Evolutionary conservation across 2,888 invertebrate genomes (phyloP), one percentile per base, ranked within the genome.

Genomic region (Ornithoptera priamus): DNA sequence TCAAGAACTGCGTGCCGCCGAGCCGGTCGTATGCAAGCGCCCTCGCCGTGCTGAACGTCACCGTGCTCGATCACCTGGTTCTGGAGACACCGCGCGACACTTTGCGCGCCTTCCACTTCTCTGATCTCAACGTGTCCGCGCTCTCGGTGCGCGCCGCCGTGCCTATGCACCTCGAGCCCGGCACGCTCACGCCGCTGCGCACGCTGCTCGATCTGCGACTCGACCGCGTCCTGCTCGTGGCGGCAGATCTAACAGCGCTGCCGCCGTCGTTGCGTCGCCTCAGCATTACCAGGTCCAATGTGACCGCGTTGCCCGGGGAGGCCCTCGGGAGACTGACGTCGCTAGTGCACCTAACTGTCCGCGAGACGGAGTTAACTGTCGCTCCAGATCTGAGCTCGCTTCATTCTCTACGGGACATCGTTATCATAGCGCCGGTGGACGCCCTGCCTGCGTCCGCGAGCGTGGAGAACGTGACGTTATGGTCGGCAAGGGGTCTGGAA

Each of bases 11-110:
- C 69, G 50, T 75, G 66, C 72, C 77, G 69, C 80, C 77, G 69
- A 57, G 71, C 56, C 30, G 20, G 67, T 67, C 68, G 18, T 73
- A 74, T 72, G 71, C 69, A 57, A 65, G 42, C 68, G 71, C 73
- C 36, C 74, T 74, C 36, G 61, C 20, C 36, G 69, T 71, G 65
- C 74, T 74, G 69, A 68, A 74, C 74, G 72, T 74, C 64, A 64
- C 50, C 69, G 74, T 74, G 62, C 96, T 96, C 85, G 88, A 90
- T 56, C 90, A 96, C 61, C 93, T 95, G 0, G 93, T 93, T 63
- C 87, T 97, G 70, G 96, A 96, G 75, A 39, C 30, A 69, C 94
- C 0, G 88, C 91, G 77, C 85, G 97, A 8, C 96, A 96, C 81
- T 85, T 97, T 22, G 96, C 97, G 80, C 94, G 93, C 66, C 93